Evolutionary conservation across 2,797 vertebrate genomes (phyloP).

Genomic region (Sebastes aleutianus): DNA sequence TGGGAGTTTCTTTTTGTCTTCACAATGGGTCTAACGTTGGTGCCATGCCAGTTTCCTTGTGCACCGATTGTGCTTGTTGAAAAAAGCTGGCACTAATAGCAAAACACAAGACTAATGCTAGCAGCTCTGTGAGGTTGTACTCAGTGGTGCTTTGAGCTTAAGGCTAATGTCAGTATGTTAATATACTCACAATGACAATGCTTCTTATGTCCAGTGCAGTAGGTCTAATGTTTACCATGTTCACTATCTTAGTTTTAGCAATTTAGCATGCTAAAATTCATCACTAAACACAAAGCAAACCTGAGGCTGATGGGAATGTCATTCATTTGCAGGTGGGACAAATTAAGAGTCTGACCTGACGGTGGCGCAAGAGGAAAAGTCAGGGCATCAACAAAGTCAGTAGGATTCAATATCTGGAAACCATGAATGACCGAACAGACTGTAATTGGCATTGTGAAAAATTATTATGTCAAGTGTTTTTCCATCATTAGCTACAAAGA

Average conservation of each 20-base stretch:
- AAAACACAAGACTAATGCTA: neutral
- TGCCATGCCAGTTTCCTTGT: neutral
- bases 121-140: neutral
- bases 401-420: neutral
- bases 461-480: neutral
- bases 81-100: neutral
- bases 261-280: neutral
- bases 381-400: neutral
- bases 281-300: neutral
- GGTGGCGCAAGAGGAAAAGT: neutral
- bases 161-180: neutral
- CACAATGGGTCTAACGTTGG: neutral
- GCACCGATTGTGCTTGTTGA: neutral
- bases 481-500: neutral
- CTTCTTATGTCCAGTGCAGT: neutral
- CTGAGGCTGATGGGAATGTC: neutral
- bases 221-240: neutral
- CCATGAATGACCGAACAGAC: neutral
- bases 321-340: neutral
- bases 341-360: neutral
- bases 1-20: neutral
- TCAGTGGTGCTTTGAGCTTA: neutral
- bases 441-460: neutral
- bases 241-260: neutral
- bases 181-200: neutral